Base-by-base conservation (phyloP, 2,888 invertebrate species). In the Biston betularia region DNA sequence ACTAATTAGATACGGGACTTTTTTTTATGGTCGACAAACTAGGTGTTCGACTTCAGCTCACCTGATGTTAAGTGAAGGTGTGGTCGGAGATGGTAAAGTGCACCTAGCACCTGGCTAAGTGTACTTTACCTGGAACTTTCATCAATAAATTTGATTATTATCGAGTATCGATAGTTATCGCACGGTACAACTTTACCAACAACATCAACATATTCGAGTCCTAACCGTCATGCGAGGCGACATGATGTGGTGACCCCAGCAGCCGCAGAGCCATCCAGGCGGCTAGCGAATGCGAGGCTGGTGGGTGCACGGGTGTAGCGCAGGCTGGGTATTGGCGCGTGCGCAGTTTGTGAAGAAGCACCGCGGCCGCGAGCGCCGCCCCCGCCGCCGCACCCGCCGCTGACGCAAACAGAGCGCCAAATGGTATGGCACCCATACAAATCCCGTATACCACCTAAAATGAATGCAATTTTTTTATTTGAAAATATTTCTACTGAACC, bases 361-460 rank as follows among this genome's bases (percentile, higher is more conserved):
- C 96, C 1, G 97, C 98, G 3, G 98, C 98, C 0, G 98, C 97
- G 9, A 98, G 89, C 0, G 98, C 98, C 0, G 98, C 97, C 3
- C 97, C 96, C 1, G 98, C 97, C 0, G 98, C 97, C 0, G 97
- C 97, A 10, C 97, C 96, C 0, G 98, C 97, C 0, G 98, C 97
- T 12, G 98, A 95, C 59, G 98, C 97, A 89, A 98, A 98, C 14
- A 98, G 94, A 6, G 97, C 96, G 76, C 98, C 98, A 86, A 98
- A 98, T 35, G 97, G 97, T 0, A 97, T 96, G 34, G 98, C 97
- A 0, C 98, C 98, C 94, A 98, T 96, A 80, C 98, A 98, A 59
- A 98, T 97, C 40, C 98, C 98, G 85, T 98, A 98, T 8, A 98
- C 97, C 0, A 97, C 97, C 93, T 93, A 76, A 11, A n/a, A 44